phyloP scores from a whole-genome alignment of 2,888 invertebrate genomes.

The Deroplatys truncata region DNA sequence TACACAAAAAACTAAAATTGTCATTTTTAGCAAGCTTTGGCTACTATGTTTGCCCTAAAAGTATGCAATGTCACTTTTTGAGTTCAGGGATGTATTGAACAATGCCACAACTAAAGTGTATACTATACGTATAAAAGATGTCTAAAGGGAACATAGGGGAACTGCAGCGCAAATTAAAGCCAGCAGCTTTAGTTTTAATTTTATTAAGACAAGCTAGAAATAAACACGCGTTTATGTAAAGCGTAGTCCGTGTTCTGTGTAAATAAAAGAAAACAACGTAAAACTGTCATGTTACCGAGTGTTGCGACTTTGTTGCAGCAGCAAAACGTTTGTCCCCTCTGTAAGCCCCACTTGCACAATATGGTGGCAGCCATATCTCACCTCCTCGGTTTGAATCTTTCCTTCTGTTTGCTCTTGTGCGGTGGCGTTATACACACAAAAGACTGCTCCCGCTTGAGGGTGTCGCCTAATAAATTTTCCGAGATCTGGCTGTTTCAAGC shows the following conservation, averaged over 20 bases:
- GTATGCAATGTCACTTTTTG: too few species aligned
- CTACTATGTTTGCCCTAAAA: too few species aligned
- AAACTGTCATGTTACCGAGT: not conserved
- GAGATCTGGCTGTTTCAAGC: not conserved
- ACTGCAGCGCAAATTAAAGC: too few species aligned
- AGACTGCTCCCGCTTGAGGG: not conserved
- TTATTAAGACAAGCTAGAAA: too few species aligned
- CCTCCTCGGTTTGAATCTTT: not conserved
- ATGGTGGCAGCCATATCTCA: not conserved
- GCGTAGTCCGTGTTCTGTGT: not conserved
- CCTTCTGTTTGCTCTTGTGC: not conserved
- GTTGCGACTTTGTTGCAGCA: not conserved
- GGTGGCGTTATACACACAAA: not conserved
- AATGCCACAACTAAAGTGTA: too few species aligned
- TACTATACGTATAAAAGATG: too few species aligned
- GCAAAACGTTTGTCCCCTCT: not conserved
- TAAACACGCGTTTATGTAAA: not conserved
- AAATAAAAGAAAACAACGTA: not conserved
- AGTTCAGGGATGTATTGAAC: too few species aligned
- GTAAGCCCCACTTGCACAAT: not conserved
- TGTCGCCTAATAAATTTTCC: not conserved
- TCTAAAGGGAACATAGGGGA: too few species aligned
- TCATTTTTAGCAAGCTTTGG: too few species aligned
- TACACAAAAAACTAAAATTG: too few species aligned
- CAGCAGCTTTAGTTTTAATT: too few species aligned